phyloP scores from a whole-genome alignment of 2,888 invertebrate species.

The Mylabris sibirica region DNA sequence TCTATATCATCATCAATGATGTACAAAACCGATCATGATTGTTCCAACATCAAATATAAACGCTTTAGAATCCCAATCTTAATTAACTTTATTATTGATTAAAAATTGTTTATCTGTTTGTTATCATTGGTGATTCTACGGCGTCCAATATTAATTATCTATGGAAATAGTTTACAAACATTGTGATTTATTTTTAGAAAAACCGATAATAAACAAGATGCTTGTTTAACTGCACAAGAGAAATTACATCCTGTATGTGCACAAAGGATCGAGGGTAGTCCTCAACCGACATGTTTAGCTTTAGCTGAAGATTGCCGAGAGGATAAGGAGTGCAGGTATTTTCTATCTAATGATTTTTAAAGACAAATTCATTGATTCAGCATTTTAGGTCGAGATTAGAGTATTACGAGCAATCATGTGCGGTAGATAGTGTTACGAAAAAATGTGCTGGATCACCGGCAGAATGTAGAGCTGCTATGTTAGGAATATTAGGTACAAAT shows the following conservation, averaged over 20 bases:
- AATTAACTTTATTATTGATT: conserved; percentile 3
- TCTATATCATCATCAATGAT: background rate
- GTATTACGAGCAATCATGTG: conserved; percentile 90
- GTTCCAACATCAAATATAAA: background rate
- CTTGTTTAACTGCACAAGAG: conserved; percentile 89
- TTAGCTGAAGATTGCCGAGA: conserved; percentile 84
- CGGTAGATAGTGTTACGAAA: conserved; percentile 88
- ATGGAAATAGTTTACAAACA: background rate
- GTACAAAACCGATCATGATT: conserved; percentile 10
- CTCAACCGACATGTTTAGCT: conserved; percentile 86
- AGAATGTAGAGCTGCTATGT: conserved; percentile 85
- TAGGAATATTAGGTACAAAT: conserved; percentile 90
- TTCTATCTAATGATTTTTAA: conserved; percentile 18
- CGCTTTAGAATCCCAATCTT: background rate
- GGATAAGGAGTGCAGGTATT: conserved; percentile 84
- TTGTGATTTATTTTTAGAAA: conserved; percentile 67
- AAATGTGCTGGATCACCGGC: conserved; percentile 86
- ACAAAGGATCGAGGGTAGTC: conserved; percentile 70
- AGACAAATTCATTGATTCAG: conserved; percentile 24
- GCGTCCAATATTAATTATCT: background rate
- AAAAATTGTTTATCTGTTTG: background rate
- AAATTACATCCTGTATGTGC: conserved; percentile 90
- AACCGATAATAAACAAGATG: conserved; percentile 85
- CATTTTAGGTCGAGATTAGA: conserved; percentile 76
- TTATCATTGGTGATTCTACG: conserved; percentile 10